A percentile compares a stretch with the other conserved stretches of the same genome.
phyloP scores from a whole-genome alignment of 2,113 vertebrate species.

The Aplodontia rufa region DNA sequence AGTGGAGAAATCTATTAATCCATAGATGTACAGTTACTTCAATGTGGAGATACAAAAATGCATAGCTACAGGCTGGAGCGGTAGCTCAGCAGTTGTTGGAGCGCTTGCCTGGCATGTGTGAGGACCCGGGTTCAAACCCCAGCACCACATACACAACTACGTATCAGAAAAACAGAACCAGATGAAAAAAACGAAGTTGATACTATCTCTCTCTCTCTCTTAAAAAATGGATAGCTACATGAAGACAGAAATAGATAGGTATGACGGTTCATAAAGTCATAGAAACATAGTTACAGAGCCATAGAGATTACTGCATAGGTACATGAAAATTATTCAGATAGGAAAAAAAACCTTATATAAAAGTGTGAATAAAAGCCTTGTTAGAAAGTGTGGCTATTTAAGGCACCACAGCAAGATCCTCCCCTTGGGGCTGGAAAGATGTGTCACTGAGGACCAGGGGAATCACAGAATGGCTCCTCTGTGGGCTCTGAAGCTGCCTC shows the following conservation, averaged over 20 bases:
- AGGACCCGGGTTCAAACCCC: too few species aligned
- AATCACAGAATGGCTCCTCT: neutral
- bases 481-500: neutral
- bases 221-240: too few species aligned
- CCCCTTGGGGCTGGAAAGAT: slow-evolving; percentile 19
- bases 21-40: too few species aligned
- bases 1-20: neutral
- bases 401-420: slow-evolving; percentile 44
- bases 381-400: slow-evolving; percentile 57
- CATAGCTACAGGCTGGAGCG: too few species aligned
- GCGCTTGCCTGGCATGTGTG: too few species aligned
- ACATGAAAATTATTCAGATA: neutral
- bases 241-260: neutral
- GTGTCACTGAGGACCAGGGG: neutral
- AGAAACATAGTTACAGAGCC: neutral
- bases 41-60: too few species aligned
- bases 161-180: too few species aligned
- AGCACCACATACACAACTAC: too few species aligned
- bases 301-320: neutral
- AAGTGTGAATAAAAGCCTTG: slow-evolving; percentile 49
- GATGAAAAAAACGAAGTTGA: too few species aligned
- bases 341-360: slow-evolving; percentile 36
- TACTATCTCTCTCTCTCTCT: too few species aligned
- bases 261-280: neutral
- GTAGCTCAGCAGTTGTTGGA: too few species aligned